phyloP scores from a whole-genome alignment of 2,113 vertebrate genomes.

The Lepus americanus region DNA sequence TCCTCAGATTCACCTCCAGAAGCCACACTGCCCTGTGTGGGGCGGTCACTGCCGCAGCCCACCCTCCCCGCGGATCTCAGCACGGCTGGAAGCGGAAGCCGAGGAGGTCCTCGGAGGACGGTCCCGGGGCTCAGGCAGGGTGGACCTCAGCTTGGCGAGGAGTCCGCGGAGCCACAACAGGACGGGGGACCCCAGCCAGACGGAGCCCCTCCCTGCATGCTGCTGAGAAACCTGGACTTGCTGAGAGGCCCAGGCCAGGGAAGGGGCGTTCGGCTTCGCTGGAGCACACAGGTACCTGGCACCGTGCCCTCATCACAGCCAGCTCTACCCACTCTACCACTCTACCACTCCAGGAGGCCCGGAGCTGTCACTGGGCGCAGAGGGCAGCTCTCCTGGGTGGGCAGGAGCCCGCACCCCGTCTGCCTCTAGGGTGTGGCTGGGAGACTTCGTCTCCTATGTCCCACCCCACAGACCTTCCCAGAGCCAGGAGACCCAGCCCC shows the following conservation, averaged over 20 bases:
- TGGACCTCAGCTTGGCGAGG: not conserved
- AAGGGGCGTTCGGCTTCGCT: not conserved
- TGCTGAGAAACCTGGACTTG: too few relatives aligned
- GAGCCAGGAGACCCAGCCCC: not conserved
- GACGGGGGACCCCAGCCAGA: not conserved
- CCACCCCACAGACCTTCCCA: not conserved
- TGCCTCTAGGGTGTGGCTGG: not conserved
- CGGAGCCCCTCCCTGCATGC: too few relatives aligned
- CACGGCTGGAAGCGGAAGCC: not conserved
- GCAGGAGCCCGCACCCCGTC: too few relatives aligned
- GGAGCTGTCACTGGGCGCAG: too few relatives aligned
- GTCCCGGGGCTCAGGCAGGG: not conserved
- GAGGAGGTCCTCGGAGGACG: too few relatives aligned
- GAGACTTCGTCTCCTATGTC: not conserved
- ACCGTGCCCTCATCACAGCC: not conserved
- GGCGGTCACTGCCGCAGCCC: too few relatives aligned
- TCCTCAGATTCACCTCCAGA: too few relatives aligned
- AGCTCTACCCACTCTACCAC: not conserved
- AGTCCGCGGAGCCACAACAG: not conserved
- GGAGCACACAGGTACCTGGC: not conserved
- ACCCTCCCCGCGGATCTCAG: not conserved
- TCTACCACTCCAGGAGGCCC: too few relatives aligned
- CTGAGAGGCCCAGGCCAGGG: not conserved
- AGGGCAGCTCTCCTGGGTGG: too few relatives aligned
- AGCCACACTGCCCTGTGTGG: too few relatives aligned